Base-by-base conservation (phyloP, 2,888 invertebrate species). In the Tigriopus californicus region DNA sequence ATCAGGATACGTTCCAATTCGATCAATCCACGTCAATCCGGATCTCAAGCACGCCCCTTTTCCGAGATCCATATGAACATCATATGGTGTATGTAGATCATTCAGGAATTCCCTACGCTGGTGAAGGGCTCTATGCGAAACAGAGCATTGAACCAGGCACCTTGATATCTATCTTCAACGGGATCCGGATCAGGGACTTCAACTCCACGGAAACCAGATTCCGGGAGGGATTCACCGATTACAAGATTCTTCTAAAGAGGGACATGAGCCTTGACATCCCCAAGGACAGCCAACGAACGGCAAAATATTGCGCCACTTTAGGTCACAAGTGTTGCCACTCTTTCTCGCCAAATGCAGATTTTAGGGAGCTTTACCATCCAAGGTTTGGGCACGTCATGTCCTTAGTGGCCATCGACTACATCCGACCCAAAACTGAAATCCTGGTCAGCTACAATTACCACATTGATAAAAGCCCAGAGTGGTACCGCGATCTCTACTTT, bases 241-340 rank as follows among this genome's bases (percentile, higher is more conserved):
- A 55, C 15, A 18, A 41, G 18, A 55, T 55, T 13, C 41, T 20
- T 6, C 52, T 52, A 10, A 52, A 52, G 24, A 52, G 52, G 13
- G 52, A 52, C 4, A 20, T 52, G 18, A 24, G 25, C 11, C 22
- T 52, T 8, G 52, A 52, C 13, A 52, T 52, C 11, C 52, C 52
- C 5, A 15, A 24, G 13, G 47, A 25, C 8, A 22, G 46, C n/a
- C 46, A 4, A 46, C 22, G 46, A 2, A 44, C 46, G 42, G 22
- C n/a, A 44, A 57, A 57, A 15, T 57, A 57, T 24, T 41, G 46
- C 15, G 57, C 57, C 20, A 46, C 57, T 13, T n/a, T 57, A 18
- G 57, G 46, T 8, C 57, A 57, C 20, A 57, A 57, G 25, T 41
- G 41, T 15, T 57, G 57, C 25, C 57, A 57, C n/a, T 57, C 57